Conservation (phyloP, 2,888 invertebrate species). For the Drosophila flavopinicola region DNA sequence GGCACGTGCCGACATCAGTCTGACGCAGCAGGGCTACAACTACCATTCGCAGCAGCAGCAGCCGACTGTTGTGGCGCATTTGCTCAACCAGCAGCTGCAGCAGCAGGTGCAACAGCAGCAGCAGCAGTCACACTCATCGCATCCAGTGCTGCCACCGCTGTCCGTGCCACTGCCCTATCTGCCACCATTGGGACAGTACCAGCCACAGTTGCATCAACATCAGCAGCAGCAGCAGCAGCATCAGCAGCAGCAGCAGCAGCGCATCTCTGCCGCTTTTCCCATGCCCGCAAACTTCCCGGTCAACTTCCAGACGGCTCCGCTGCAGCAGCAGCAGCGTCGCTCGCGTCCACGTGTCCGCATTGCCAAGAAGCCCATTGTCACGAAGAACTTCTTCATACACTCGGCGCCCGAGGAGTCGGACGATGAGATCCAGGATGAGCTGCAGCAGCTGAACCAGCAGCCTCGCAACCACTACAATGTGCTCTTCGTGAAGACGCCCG, state of each 20-base stretch:
- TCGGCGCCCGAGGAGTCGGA: constrained; percentile 84
- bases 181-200: constrained; percentile 55
- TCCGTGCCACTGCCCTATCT: constrained; percentile 66
- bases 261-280: constrained; percentile 44
- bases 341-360: constrained; percentile 72
- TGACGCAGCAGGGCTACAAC: constrained; percentile 70
- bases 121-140: constrained; percentile 42
- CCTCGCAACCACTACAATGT: constrained; percentile 84
- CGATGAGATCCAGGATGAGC: constrained; percentile 81
- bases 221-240: constrained; percentile 4
- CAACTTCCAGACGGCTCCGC: constrained; percentile 73
- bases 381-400: constrained; percentile 84
- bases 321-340: constrained; percentile 67
- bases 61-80: constrained; percentile 49
- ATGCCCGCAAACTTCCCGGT: constrained; percentile 72
- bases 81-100: constrained; percentile 68
- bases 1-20: constrained; percentile 72
- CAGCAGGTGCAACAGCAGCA: constrained; percentile 53
- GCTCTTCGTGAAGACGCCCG: constrained; percentile 83
- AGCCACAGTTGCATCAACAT: constrained; percentile 17
- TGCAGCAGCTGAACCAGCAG: constrained; percentile 75
- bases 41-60: constrained; percentile 66
- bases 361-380: constrained; percentile 81
- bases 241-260: constrained; percentile 26
- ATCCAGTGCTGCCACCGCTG: constrained; percentile 60